phyloP scores from a whole-genome alignment of 2,113 vertebrate genomes.

The Progne subis region DNA sequence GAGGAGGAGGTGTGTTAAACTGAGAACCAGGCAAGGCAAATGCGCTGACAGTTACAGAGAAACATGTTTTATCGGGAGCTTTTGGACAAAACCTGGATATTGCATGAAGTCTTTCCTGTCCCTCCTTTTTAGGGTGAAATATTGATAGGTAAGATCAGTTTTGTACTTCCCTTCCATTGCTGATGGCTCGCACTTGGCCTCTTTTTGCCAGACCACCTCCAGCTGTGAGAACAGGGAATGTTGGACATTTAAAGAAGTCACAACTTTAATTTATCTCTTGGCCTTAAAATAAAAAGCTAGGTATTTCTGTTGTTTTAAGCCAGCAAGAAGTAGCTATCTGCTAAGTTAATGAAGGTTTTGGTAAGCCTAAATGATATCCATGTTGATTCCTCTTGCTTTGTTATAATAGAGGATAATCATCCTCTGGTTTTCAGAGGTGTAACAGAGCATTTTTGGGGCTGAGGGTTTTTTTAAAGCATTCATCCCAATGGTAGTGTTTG shows the following conservation, averaged over 20 bases:
- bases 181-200: neutral
- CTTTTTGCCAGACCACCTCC: neutral
- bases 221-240: neutral
- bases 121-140: neutral
- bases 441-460: neutral
- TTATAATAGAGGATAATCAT: neutral
- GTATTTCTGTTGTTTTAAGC: neutral
- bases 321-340: neutral
- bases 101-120: neutral
- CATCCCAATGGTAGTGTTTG: neutral
- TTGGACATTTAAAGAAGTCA: neutral
- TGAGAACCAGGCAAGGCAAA: neutral
- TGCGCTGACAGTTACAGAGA: neutral
- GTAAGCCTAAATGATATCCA: neutral
- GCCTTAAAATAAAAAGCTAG: neutral
- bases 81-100: neutral
- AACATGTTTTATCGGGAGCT: neutral
- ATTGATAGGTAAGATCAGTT: neutral
- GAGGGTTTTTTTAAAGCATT: neutral
- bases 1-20: conserved; percentile 10
- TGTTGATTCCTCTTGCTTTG: neutral
- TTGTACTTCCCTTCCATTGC: neutral
- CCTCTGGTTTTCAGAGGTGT: neutral
- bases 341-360: neutral
- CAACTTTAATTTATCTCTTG: neutral